Conservation (phyloP, 2,113 vertebrate species). For the Balaeniceps rex region DNA sequence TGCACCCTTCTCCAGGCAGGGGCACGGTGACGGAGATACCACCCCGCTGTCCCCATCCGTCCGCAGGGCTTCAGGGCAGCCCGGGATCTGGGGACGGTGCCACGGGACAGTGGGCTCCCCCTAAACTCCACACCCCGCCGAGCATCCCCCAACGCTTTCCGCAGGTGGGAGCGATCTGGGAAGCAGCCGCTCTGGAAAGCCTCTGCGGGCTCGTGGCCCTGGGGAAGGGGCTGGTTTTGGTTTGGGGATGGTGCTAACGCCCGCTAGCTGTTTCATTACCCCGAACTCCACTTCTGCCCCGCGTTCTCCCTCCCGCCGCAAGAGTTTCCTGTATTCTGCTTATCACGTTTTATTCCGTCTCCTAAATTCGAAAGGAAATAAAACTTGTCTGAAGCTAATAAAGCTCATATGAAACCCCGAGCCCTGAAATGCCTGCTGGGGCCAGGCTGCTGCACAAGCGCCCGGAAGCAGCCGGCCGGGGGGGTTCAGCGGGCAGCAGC, state of each 20-base stretch:
- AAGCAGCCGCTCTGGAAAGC: not conserved
- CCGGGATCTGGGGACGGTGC: fast-evolving
- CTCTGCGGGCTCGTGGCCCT: not conserved
- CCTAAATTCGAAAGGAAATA: not conserved
- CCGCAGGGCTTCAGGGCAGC: not conserved
- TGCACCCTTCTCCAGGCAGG: not conserved
- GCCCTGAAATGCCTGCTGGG: not conserved
- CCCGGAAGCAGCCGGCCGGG: not conserved
- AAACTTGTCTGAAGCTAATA: not conserved
- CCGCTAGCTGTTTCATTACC: constrained; percentile 12
- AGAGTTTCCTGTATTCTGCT: not conserved
- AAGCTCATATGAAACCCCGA: not conserved
- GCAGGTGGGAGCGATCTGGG: not conserved
- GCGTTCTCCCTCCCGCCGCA: fast-evolving
- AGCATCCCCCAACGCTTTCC: fast-evolving
- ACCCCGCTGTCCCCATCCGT: not conserved
- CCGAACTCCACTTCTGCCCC: not conserved
- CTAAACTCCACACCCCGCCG: too few species aligned
- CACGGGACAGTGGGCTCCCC: fast-evolving
- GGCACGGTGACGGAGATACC: fast-evolving
- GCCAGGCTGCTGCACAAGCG: not conserved
- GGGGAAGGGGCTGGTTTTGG: not conserved
- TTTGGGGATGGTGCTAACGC: not conserved
- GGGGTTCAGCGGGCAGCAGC: not conserved
- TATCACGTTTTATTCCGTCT: not conserved